Percentiles rank a stretch among this genome's conserved stretches.
Evolutionary conservation across 2,797 vertebrate genomes (phyloP).

Genomic region (Prunella strophiata): DNA sequence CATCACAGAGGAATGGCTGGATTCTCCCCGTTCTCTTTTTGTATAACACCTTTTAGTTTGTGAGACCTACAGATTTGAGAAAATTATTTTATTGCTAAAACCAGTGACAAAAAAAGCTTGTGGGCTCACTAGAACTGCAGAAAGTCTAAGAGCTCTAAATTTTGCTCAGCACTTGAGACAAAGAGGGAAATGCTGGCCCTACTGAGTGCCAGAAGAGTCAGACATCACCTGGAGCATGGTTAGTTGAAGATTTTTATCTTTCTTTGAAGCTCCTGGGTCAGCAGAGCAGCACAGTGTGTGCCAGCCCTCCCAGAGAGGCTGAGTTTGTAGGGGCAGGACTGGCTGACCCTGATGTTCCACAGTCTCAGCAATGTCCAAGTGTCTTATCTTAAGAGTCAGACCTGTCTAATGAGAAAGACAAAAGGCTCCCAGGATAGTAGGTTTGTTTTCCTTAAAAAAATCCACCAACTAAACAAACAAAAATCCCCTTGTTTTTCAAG

Average conservation of each 20-base stretch:
- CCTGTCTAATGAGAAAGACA: neutral
- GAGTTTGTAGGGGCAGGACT: neutral
- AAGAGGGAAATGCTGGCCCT: neutral
- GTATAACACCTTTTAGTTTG: neutral
- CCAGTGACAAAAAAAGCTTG: neutral
- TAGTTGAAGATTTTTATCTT: neutral
- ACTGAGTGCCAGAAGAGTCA: neutral
- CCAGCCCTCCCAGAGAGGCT: neutral
- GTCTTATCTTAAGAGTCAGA: neutral
- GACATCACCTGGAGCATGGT: neutral
- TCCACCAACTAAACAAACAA: neutral
- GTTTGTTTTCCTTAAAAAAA: neutral
- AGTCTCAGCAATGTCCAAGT: neutral
- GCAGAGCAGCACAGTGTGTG: neutral
- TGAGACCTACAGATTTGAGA: neutral
- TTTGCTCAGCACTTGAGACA: neutral
- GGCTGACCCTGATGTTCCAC: neutral
- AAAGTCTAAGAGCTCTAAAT: neutral
- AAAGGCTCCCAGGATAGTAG: neutral
- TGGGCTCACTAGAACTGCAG: neutral
- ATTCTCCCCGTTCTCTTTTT: neutral
- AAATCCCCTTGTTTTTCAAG: neutral
- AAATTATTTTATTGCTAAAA: neutral
- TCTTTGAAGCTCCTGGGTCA: neutral
- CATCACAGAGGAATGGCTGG: rapidly evolving